Conservation (phyloP, 2,888 invertebrate species). For the Oligia latruncula region DNA sequence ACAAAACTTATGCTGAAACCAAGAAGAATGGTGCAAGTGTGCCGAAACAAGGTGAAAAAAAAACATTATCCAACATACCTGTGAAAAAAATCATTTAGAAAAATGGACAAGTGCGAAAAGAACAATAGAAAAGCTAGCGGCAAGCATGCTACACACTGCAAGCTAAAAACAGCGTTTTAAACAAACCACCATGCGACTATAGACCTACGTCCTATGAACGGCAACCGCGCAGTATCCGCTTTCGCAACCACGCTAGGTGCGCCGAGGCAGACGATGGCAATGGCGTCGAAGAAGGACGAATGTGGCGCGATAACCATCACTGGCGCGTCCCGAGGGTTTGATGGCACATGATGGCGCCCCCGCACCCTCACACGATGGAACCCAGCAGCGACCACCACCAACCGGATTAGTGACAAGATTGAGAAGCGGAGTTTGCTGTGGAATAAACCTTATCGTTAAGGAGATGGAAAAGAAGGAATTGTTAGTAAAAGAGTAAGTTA, state of each 20-base stretch:
- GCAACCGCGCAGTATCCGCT: conserved; percentile 94
- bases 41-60: conserved; percentile 4
- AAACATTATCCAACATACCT: conserved; percentile 22
- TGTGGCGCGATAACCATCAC: conserved; percentile 97
- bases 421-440: conserved; percentile 91
- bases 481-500: conserved; percentile 14
- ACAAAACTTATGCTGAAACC: conserved; percentile 27
- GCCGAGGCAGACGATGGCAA: conserved; percentile 95
- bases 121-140: conserved; percentile 22
- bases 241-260: conserved; percentile 97
- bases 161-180: conserved; percentile 26
- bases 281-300: conserved; percentile 97
- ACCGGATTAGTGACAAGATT: conserved; percentile 92
- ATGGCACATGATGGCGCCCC: conserved; percentile 90
- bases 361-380: conserved; percentile 94
- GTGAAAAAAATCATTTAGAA: background rate
- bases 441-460: conserved; percentile 65
- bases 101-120: conserved; percentile 3
- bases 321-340: conserved; percentile 92
- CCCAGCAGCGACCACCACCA: conserved; percentile 94
- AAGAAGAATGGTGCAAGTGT: conserved; percentile 7
- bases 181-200: conserved; percentile 48
- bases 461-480: conserved; percentile 12
- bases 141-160: conserved; percentile 44
- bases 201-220: conserved; percentile 97